Evolutionary conservation across 2,888 invertebrate genomes (phyloP), one percentile per base, ranked within the genome.

Genomic region (Catocala nupta): DNA sequence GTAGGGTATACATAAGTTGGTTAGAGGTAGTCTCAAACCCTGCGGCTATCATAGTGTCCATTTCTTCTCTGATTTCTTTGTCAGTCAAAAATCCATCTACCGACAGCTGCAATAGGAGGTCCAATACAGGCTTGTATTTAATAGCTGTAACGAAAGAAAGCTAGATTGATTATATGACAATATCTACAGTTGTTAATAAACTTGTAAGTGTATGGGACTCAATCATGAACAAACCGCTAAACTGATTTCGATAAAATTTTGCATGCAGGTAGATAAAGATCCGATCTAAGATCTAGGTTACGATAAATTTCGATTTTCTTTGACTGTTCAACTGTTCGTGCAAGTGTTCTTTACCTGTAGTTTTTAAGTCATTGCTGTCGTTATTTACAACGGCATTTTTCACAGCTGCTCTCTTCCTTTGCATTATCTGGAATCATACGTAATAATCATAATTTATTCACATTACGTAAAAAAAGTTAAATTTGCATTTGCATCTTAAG

Each of bases 41-140:
- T 12, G 61, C 55, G 4, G 10, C 34, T 12, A 62, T 43, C 8
- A 55, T 12, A 5, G 57, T 62, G 33, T 61, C 55, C 5, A 52
- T 42, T 45, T 65, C 58, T 12, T 65, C 65, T 36, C 45, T 55
- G 3, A 65, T 55, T 10, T 61, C 58, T 5, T 58, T 43, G 11
- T 61, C 61, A 9, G 50, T 61, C 1, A 65, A 12, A 4, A 9
- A 42, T 4, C 50, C 65, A 3, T 56, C 57, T 0, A 11, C 10
- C 10, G 57, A 58, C n/a, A 58, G 43, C 12, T 65, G 42, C 33
- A 65, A 49, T 0, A 65, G 39, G 2, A 55, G 39, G 34, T 65
- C 65, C 5, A 65, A 33, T n/a, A 65, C 53, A 0, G 60, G 51
- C 45, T 43, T 59, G 12, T 34, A 51, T 42, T 43, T 47, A 11